These are phyloP conservation scores for Phylloscopus collybita DNA, from an alignment of 2,797 vertebrate genomes.

Conservation along the genomic window DNA sequence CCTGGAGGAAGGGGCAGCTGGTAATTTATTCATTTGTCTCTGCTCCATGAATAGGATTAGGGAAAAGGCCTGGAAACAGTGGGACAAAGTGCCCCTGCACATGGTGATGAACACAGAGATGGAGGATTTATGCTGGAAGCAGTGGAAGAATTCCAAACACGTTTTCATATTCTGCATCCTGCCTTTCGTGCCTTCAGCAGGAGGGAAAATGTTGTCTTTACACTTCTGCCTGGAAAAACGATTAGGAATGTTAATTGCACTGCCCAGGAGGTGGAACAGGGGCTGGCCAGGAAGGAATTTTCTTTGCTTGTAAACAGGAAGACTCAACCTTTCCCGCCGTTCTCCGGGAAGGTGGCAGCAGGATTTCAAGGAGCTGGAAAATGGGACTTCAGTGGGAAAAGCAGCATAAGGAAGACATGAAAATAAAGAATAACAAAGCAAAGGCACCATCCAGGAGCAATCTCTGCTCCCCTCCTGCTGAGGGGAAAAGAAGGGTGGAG, in stretches of 20 bases:
- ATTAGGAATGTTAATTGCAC: conserved; percentile 40
- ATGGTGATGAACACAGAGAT: background rate
- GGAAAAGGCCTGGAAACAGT: background rate
- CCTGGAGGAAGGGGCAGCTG: background rate
- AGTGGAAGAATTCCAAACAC: conserved; percentile 13
- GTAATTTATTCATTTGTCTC: background rate
- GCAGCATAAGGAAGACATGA: background rate
- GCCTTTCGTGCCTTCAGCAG: conserved; percentile 35
- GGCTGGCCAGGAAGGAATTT: conserved; percentile 40
- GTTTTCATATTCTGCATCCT: conserved; percentile 29
- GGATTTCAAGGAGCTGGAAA: conserved; percentile 24
- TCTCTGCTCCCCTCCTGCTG: background rate
- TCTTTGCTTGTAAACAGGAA: conserved; percentile 57
- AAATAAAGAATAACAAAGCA: background rate
- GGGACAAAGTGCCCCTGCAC: background rate
- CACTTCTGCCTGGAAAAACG: conserved; percentile 64
- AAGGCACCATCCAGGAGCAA: background rate
- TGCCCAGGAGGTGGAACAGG: conserved; percentile 29
- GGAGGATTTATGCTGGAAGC: background rate
- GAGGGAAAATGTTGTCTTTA: conserved; percentile 35
- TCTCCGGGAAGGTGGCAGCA: background rate
- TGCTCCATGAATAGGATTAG: background rate
- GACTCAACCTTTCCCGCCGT: conserved; percentile 46
- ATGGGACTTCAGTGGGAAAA: background rate
- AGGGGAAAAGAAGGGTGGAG: background rate